Evolutionary conservation across 2,888 invertebrate species (phyloP).

Genomic region (Horisme vitalbata): DNA sequence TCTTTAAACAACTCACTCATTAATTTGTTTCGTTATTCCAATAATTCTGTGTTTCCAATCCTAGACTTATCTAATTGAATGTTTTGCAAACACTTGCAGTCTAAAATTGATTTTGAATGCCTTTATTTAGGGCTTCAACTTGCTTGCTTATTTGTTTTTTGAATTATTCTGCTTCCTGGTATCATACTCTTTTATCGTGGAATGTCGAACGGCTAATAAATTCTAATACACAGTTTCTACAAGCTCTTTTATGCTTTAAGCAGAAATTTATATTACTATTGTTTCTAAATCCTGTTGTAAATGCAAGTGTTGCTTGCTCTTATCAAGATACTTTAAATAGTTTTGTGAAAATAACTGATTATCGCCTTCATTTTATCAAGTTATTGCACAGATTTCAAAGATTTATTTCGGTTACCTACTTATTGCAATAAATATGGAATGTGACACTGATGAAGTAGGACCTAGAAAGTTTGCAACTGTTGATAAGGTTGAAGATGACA

Average conservation of each 20-base stretch:
- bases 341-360: no score
- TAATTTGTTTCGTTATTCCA: slow-evolving; percentile 24
- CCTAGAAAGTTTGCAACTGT: neutral
- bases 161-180: slow-evolving; percentile 4
- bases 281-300: slow-evolving; percentile 2
- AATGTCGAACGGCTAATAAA: neutral
- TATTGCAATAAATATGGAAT: no score
- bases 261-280: neutral
- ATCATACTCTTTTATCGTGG: neutral
- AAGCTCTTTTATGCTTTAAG: neutral
- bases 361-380: no score
- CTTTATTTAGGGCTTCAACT: neutral
- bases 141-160: slow-evolving; percentile 6
- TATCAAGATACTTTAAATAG: slow-evolving; percentile 5
- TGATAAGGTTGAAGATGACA: neutral
- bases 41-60: slow-evolving; percentile 17
- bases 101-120: neutral
- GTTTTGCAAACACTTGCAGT: no score
- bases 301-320: slow-evolving; percentile 1
- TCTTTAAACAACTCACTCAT: slow-evolving; percentile 24
- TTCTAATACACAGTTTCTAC: neutral
- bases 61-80: slow-evolving; percentile 13
- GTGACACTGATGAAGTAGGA: neutral
- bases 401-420: neutral
- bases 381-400: slow-evolving; percentile 1